Percentiles rank a stretch among this genome's conserved stretches.
These are phyloP conservation scores for Enteromius radiatus DNA, from an alignment of 2,797 vertebrate species.

Conservation along the genomic window DNA sequence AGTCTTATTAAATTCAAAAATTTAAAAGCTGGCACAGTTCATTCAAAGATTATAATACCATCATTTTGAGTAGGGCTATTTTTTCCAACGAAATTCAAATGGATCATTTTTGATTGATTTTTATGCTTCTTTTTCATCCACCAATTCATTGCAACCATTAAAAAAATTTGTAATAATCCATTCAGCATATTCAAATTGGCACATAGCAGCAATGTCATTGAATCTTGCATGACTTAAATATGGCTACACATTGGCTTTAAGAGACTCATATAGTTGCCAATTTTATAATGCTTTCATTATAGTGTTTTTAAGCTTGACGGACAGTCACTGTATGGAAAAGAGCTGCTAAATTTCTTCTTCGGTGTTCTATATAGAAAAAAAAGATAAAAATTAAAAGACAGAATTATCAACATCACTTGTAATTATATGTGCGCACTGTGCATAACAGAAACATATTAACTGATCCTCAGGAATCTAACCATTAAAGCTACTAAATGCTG, in stretches of 20 bases:
- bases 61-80: neutral
- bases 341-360: neutral
- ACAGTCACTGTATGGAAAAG: neutral
- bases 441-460: conserved; percentile 1
- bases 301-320: neutral
- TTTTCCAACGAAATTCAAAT: neutral
- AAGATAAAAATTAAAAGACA: neutral
- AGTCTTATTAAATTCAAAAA: no score
- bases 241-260: no score
- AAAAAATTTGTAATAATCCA: no score
- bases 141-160: no score
- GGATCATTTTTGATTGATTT: neutral
- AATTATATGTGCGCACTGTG: neutral
- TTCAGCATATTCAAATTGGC: neutral
- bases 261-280: neutral
- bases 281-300: neutral
- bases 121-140: neutral
- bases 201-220: neutral
- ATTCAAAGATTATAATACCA: neutral
- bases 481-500: conserved; percentile 14
- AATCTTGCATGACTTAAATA: neutral
- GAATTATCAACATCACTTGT: neutral
- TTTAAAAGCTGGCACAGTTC: neutral
- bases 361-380: neutral
- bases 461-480: neutral